Base-by-base conservation (phyloP, 2,888 invertebrate species). In the Ochropleura plecta region DNA sequence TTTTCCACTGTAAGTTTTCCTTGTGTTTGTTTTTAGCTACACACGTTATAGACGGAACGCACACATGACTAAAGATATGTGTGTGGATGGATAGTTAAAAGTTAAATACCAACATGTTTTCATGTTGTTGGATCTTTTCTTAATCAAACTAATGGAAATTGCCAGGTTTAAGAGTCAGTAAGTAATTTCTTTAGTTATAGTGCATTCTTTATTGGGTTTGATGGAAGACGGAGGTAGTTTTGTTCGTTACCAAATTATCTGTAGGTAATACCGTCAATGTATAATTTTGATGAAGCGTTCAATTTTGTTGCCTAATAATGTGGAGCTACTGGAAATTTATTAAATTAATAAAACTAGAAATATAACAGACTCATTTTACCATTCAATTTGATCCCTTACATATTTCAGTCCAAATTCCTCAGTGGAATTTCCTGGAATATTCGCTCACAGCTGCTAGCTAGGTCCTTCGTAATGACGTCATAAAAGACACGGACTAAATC, bases 91-190 rank as follows among this genome's bases (percentile, higher is more conserved):
- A 91, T 92, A 93, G 94, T 95, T 94, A 95, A 95, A 95, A 95
- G 95, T 95, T 95, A 94, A 95, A 95, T 94, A 94, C 93, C 93
- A 91, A 92, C 92, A 92, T 91, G 91, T 91, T 90, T 89, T 88
- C 89, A 88, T 89, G 89, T 88, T 88, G 92, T 92, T 89, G 92
- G 93, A 92, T 93, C 92, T 94, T 92, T 94, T 92, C 92, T 93
- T 94, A 95, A 95, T 95, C 94, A 94, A 93, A 91, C 90, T 95
- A 94, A 95, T 95, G 94, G 94, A 94, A 92, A 92, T 91, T 87
- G 91, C 89, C 85, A 91, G 89, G 89, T 91, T 90, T 89, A 90
- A 92, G 92, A 80, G 91, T 85, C 87, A 82, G 87, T 88, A 82
- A 88, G 90, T 90, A 89, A 90, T 92, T 89, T 90, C 81, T 88